Conservation (phyloP, 2,113 vertebrate species). For the Halcyon malimbica region DNA sequence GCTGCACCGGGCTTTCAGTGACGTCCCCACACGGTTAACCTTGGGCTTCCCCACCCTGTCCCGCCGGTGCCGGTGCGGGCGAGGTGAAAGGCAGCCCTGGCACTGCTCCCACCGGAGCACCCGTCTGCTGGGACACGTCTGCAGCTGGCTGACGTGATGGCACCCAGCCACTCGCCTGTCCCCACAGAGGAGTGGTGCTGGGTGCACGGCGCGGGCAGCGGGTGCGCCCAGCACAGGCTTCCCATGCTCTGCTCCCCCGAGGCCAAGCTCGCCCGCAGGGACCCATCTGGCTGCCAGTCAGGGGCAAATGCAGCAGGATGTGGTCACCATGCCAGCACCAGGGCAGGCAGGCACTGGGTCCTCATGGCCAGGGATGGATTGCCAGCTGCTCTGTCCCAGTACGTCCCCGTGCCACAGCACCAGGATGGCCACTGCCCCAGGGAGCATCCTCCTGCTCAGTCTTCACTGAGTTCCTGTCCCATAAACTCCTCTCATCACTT, state of each 20-base stretch:
- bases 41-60: neutral
- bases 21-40: neutral
- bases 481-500: neutral
- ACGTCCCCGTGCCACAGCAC: fast-evolving
- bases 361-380: neutral
- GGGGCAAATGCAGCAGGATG: fast-evolving
- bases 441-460: neutral
- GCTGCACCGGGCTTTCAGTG: neutral
- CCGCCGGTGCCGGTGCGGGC: fast-evolving
- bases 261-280: fast-evolving
- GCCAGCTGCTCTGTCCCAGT: neutral
- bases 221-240: neutral
- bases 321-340: neutral
- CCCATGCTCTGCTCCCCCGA: neutral
- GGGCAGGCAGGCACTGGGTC: fast-evolving
- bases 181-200: neutral
- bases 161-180: neutral
- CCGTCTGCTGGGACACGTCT: neutral
- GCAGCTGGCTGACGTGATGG: neutral
- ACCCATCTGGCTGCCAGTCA: neutral
- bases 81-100: neutral
- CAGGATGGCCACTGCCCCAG: neutral
- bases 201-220: fast-evolving
- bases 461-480: neutral
- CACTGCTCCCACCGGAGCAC: neutral